Percentiles rank a stretch among this genome's conserved stretches.
Evolutionary conservation across 2,113 vertebrate genomes (phyloP).

Genomic region (Progne subis): DNA sequence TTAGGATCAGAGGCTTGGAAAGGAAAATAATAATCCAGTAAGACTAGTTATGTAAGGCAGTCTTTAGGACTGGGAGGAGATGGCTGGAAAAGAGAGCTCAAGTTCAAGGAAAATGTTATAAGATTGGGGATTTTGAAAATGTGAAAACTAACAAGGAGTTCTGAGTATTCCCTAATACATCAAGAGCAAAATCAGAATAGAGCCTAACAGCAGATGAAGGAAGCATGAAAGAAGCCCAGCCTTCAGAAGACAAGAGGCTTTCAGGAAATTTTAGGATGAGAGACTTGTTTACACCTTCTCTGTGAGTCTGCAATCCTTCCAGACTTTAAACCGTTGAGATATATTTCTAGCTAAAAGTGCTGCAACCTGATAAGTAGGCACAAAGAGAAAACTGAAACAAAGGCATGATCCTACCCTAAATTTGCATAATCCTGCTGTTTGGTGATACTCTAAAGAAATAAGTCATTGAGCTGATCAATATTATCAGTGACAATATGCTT

Average conservation of each 20-base stretch:
- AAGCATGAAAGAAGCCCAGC: background rate
- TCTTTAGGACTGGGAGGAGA: background rate
- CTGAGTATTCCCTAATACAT: background rate
- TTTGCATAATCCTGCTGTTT: background rate
- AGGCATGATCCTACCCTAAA: background rate
- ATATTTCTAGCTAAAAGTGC: background rate
- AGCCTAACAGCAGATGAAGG: background rate
- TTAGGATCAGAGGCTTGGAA: background rate
- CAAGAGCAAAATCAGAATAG: background rate
- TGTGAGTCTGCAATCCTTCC: background rate
- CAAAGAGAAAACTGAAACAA: background rate
- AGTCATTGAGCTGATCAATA: background rate
- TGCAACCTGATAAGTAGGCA: background rate
- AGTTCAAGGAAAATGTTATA: background rate
- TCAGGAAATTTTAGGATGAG: constrained; percentile 20
- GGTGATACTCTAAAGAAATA: background rate
- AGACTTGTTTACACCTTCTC: constrained; percentile 5
- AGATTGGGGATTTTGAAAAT: background rate
- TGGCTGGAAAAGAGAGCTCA: background rate
- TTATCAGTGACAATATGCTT: background rate
- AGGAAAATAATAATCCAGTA: background rate
- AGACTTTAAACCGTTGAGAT: background rate
- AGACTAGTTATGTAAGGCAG: background rate
- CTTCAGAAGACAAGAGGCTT: constrained; percentile 1
- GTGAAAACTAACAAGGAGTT: background rate